phyloP scores from a whole-genome alignment of 2,888 invertebrate genomes.

The Lithosia quadra region DNA sequence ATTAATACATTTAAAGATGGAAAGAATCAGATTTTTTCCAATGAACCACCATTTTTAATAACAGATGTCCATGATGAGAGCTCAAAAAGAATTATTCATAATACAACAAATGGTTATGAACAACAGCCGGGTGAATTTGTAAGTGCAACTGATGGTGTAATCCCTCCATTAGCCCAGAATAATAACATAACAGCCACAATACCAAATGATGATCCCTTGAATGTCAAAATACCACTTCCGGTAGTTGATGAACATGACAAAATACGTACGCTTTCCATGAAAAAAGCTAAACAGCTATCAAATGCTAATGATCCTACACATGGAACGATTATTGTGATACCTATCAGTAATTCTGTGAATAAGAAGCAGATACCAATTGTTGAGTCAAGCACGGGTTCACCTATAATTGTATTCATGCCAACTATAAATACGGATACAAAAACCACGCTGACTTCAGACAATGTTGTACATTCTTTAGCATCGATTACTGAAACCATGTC shows the following conservation, averaged over 20 bases:
- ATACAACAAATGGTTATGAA: background rate
- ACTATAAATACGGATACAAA: background rate
- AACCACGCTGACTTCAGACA: background rate
- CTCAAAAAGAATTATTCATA: background rate
- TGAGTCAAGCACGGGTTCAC: background rate
- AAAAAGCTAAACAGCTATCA: background rate
- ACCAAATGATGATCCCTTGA: slow-evolving; percentile 9
- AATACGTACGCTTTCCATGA: background rate
- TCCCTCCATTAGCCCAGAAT: background rate
- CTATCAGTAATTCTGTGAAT: slow-evolving; percentile 7
- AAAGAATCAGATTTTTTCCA: background rate
- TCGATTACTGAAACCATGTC: background rate
- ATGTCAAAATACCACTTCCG: slow-evolving; percentile 21
- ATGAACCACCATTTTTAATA: background rate
- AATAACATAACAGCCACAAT: background rate
- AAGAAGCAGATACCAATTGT: slow-evolving; percentile 12
- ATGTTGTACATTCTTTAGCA: background rate
- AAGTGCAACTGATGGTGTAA: background rate
- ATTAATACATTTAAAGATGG: background rate
- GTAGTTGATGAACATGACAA: background rate
- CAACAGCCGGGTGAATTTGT: background rate
- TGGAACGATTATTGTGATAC: slow-evolving; percentile 12
- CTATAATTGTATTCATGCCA: slow-evolving; percentile 13
- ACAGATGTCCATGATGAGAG: background rate
- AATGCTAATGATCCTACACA: background rate